Conservation (phyloP, 2,888 invertebrate genomes). For the Pandemis heparana region DNA sequence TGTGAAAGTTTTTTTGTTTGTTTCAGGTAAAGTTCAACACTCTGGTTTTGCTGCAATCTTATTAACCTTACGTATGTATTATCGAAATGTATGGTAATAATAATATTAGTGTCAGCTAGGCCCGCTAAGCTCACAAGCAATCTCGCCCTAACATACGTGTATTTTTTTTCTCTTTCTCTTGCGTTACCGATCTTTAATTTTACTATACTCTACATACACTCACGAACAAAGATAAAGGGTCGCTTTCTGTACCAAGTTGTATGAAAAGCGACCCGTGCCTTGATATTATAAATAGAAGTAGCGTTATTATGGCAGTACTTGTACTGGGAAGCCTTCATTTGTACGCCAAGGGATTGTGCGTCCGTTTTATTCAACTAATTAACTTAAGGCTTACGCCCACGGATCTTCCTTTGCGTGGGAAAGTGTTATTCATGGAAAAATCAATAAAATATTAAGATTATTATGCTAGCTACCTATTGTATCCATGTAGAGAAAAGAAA, state of each 20-base stretch:
- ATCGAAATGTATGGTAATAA: neutral
- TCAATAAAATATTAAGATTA: neutral
- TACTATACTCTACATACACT: no score
- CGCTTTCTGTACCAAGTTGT: no score
- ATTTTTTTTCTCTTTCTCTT: no score
- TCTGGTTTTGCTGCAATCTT: neutral
- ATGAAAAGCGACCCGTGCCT: no score
- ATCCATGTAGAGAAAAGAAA: neutral
- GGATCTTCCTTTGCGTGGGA: neutral
- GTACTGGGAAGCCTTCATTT: neutral
- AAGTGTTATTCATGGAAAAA: neutral
- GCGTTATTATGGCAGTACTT: neutral
- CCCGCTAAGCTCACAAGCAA: no score
- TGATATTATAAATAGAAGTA: neutral
- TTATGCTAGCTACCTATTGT: neutral
- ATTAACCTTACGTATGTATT: neutral
- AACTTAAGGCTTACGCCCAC: slow-evolving; percentile 2
- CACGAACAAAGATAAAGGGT: no score
- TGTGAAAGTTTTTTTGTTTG: neutral
- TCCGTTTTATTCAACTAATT: slow-evolving; percentile 7
- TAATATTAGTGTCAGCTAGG: neutral
- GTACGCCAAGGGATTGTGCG: neutral
- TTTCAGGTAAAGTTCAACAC: neutral
- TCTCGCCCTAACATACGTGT: no score
- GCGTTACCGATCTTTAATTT: no score